phyloP scores from a whole-genome alignment of 2,888 invertebrate genomes.

The Nymphalis polychloros region DNA sequence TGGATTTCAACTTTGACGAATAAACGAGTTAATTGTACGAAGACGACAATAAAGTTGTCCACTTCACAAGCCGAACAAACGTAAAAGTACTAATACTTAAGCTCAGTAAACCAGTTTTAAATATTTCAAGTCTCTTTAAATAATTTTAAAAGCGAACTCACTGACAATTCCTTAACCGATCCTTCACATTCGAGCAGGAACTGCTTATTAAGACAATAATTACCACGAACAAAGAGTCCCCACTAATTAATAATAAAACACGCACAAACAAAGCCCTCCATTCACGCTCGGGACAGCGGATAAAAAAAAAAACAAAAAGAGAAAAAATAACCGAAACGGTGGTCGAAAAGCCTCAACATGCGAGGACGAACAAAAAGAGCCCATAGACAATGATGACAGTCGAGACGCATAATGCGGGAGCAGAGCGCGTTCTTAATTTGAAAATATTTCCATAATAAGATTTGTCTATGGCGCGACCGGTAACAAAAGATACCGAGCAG shows the following conservation, averaged over 20 bases:
- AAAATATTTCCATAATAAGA: conserved; percentile 82
- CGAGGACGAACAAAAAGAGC: conserved; percentile 77
- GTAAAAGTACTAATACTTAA: conserved; percentile 34
- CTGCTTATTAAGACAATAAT: conserved; percentile 82
- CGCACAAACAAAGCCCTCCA: conserved; percentile 78
- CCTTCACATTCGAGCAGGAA: conserved; percentile 76
- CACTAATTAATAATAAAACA: conserved; percentile 83
- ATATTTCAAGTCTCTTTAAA: conserved; percentile 54
- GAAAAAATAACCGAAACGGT: conserved; percentile 77
- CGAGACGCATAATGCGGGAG: conserved; percentile 81
- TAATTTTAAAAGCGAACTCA: conserved; percentile 63
- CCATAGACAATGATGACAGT: conserved; percentile 80
- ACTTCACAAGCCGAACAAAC: conserved; percentile 18
- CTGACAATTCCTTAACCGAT: conserved; percentile 68
- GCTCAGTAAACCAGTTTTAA: conserved; percentile 50
- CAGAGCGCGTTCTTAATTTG: conserved; percentile 77
- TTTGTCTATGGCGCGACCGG: conserved; percentile 78
- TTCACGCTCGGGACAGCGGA: conserved; percentile 76
- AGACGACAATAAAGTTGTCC: conserved; percentile 12
- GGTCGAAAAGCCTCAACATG: conserved; percentile 81
- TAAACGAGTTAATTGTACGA: neutral
- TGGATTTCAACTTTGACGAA: neutral
- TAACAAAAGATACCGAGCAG: conserved; percentile 68
- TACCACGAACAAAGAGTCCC: conserved; percentile 79
- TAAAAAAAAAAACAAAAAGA: conserved; percentile 59